These are phyloP conservation scores for Oreochromis aureus DNA, from an alignment of 2,113 vertebrate genomes.

Conservation along the genomic window DNA sequence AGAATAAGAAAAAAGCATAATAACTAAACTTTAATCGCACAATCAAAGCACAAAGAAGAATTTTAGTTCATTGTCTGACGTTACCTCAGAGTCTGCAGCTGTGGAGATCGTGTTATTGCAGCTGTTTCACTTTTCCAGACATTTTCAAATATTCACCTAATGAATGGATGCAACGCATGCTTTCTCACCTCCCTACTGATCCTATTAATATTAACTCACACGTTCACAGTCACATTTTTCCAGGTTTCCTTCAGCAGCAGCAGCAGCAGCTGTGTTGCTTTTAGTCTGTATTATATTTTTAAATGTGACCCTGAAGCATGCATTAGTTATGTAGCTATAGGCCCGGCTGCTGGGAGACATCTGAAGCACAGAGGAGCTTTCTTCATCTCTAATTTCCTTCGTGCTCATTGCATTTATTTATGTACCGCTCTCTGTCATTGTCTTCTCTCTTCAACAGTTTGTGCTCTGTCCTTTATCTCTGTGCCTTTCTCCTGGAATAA, in stretches of 20 bases:
- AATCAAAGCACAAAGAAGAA: background rate
- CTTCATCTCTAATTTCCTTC: background rate
- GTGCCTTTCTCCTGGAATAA: background rate
- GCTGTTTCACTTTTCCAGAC: background rate
- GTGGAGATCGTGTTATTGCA: background rate
- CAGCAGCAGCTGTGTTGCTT: background rate
- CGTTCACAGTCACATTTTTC: background rate
- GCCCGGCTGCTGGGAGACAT: background rate
- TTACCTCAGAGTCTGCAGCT: background rate
- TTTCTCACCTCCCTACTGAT: accelerated
- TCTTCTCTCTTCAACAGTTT: background rate
- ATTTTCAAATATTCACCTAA: background rate
- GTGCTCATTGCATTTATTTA: accelerated
- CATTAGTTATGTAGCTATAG: background rate
- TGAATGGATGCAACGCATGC: background rate
- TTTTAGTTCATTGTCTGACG: background rate
- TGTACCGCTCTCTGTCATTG: background rate
- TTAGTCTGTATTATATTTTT: background rate
- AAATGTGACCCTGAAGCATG: background rate
- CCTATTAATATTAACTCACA: background rate
- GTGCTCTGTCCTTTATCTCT: background rate
- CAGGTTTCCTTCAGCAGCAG: background rate
- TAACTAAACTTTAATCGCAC: background rate
- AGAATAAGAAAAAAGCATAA: background rate
- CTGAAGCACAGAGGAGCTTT: background rate